These are phyloP conservation scores for Hydroisotoma schaefferi DNA, from an alignment of 2,888 invertebrate genomes.

Conservation along the genomic window DNA sequence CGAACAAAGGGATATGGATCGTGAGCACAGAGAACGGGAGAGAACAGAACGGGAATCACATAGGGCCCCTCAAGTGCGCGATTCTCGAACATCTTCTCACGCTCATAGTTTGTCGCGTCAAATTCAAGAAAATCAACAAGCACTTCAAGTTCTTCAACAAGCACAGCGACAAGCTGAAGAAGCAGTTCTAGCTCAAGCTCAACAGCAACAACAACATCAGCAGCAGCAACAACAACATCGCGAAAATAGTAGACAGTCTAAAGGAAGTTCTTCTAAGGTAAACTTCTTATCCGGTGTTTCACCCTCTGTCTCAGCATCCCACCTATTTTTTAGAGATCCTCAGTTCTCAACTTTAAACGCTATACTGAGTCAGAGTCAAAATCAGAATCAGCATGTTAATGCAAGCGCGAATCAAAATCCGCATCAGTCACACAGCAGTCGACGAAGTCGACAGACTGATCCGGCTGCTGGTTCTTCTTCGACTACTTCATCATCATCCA, in stretches of 20 bases:
- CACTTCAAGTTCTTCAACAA: slow-evolving; percentile 51
- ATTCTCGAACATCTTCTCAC: slow-evolving; percentile 45
- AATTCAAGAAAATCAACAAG: slow-evolving; percentile 42
- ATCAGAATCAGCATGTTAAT: slow-evolving; percentile 29
- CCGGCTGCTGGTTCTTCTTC: slow-evolving; percentile 17
- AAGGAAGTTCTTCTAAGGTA: slow-evolving; percentile 44
- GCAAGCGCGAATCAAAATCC: slow-evolving; percentile 40
- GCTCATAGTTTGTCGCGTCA: slow-evolving; percentile 44
- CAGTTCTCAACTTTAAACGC: slow-evolving; percentile 38
- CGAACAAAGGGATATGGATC: slow-evolving; percentile 40
- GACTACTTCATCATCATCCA: slow-evolving; percentile 18
- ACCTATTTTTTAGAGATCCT: slow-evolving; percentile 46
- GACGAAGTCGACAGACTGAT: slow-evolving; percentile 43
- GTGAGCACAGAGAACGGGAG: slow-evolving; percentile 30
- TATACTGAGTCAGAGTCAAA: slow-evolving; percentile 43
- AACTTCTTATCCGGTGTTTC: slow-evolving; percentile 41
- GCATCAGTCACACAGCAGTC: slow-evolving; percentile 32
- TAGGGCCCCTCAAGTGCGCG: slow-evolving; percentile 46
- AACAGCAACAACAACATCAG: slow-evolving; percentile 47
- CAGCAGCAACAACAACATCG: slow-evolving; percentile 48
- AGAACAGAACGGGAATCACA: slow-evolving; percentile 20
- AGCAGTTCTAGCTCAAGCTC: slow-evolving; percentile 49
- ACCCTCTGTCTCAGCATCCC: slow-evolving; percentile 41
- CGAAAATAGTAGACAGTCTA: slow-evolving; percentile 37
- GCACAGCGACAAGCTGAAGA: slow-evolving; percentile 48